Evolutionary conservation across 1,140 invertebrate species (phyloP).

Genomic region (Palaemon carinicauda): DNA sequence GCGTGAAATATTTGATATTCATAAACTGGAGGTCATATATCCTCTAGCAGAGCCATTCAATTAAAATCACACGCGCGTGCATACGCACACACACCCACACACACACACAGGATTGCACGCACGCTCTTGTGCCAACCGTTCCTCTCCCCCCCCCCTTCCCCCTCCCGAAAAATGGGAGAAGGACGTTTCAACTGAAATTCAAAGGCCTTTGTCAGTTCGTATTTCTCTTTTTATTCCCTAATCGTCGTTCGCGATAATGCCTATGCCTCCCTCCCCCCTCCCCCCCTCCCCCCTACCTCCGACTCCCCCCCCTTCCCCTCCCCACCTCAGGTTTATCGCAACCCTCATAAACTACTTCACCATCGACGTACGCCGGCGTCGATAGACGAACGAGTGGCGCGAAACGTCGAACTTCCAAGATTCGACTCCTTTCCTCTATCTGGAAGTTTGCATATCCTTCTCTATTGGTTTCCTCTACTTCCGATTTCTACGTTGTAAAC

Average conservation of each 20-base stretch:
- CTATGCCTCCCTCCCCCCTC: not conserved
- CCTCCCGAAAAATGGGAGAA: not conserved
- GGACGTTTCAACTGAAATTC: too few relatives aligned
- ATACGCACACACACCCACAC: constrained; percentile 24
- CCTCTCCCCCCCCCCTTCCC: not conserved
- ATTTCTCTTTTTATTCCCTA: too few relatives aligned
- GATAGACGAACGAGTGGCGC: not conserved
- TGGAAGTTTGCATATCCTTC: too few relatives aligned
- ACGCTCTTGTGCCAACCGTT: not conserved
- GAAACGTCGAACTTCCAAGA: not conserved
- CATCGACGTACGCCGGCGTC: not conserved
- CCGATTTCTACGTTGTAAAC: too few relatives aligned
- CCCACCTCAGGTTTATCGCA: not conserved
- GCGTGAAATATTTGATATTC: too few relatives aligned
- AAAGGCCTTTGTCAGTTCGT: too few relatives aligned
- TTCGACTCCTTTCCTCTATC: too few relatives aligned
- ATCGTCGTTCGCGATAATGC: too few relatives aligned
- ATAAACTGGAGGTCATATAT: too few relatives aligned
- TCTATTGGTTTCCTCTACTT: too few relatives aligned
- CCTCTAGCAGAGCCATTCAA: too few relatives aligned
- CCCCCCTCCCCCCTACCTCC: not conserved
- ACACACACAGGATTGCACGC: not conserved
- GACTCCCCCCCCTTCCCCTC: not conserved
- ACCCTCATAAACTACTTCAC: not conserved
- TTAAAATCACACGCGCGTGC: not conserved